Conservation (phyloP, 2,797 vertebrate species). For the Hylomyscus alleni region DNA sequence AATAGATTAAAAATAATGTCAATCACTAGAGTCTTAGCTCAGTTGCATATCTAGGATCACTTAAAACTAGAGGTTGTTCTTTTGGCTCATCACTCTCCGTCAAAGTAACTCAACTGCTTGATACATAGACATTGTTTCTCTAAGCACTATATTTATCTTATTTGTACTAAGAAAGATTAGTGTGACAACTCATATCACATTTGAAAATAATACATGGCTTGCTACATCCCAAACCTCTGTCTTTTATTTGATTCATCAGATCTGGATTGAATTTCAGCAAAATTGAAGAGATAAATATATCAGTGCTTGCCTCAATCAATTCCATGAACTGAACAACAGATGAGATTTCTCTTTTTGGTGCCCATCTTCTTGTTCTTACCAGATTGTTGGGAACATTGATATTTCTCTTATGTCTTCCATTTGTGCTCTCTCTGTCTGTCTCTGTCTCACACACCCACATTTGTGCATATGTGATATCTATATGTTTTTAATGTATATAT, state of each 20-base stretch:
- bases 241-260: slow-evolving; percentile 72
- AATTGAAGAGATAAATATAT: slow-evolving; percentile 62
- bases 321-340: slow-evolving; percentile 63
- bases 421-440: not conserved
- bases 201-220: slow-evolving; percentile 70
- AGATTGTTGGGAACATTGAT: not conserved
- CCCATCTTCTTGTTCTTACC: not conserved
- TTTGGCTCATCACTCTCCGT: slow-evolving; percentile 44
- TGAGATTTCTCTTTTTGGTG: slow-evolving; percentile 43
- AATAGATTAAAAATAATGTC: not conserved
- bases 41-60: not conserved
- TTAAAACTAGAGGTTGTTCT: slow-evolving; percentile 4
- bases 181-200: slow-evolving; percentile 66
- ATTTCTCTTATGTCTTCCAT: not conserved
- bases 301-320: slow-evolving; percentile 73
- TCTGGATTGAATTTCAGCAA: slow-evolving; percentile 71
- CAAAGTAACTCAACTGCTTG: slow-evolving; percentile 49
- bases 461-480: not conserved
- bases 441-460: too few relatives aligned
- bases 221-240: slow-evolving; percentile 44
- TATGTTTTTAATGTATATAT: not conserved
- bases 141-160: slow-evolving; percentile 71
- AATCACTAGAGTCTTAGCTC: slow-evolving; percentile 1
- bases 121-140: slow-evolving; percentile 54
- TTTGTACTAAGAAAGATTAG: slow-evolving; percentile 74